Evolutionary conservation across 2,888 invertebrate species (phyloP).

Genomic region (Nephrotoma appendiculata): DNA sequence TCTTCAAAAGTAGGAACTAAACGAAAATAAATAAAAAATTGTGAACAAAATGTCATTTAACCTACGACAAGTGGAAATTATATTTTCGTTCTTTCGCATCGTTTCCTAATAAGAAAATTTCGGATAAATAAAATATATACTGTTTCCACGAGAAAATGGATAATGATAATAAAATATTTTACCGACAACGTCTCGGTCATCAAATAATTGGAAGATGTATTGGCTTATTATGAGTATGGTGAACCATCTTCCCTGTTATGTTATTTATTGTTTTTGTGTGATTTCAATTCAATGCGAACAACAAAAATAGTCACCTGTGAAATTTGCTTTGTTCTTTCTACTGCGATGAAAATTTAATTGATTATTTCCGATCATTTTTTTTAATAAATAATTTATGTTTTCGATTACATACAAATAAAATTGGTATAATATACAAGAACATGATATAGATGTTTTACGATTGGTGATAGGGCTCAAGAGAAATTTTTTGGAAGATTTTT

Average conservation of each 20-base stretch:
- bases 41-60: neutral
- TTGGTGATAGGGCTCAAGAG: too few relatives aligned
- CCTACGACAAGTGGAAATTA: neutral
- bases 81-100: neutral
- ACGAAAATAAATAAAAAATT: neutral
- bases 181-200: neutral
- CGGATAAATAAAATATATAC: neutral
- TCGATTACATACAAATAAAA: too few relatives aligned
- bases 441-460: too few relatives aligned
- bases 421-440: too few relatives aligned
- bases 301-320: neutral
- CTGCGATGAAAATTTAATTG: neutral
- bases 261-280: neutral
- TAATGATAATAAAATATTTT: neutral
- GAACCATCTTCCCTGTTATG: neutral
- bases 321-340: neutral
- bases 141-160: neutral
- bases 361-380: neutral
- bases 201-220: neutral
- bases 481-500: too few relatives aligned
- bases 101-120: neutral
- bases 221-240: neutral
- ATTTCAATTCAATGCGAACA: neutral
- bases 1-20: neutral
- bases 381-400: too few relatives aligned